Base-by-base conservation (phyloP, 1,140 invertebrate genomes). In the Temnothorax nylanderi region DNA sequence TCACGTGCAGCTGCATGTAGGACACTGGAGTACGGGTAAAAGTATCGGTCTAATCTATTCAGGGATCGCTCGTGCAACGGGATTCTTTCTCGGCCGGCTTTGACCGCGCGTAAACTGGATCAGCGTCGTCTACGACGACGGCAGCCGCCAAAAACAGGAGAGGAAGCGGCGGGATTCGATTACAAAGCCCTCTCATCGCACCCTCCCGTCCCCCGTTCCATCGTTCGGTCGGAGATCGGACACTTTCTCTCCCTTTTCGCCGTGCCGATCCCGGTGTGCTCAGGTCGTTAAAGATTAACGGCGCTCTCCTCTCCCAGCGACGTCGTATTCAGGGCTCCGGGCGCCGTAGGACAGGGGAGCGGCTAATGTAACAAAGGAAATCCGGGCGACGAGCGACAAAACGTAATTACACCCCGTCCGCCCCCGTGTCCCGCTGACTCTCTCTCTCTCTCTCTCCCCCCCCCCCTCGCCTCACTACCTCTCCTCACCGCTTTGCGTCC, bases 361-460 rank as follows among this genome's bases (percentile, higher is more conserved):
- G 87, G 88, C 90, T 92, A 92, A 92, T 92, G 91, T 91, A 92
- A 92, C 93, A 93, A 93, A 93, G 92, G 92, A 90, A 93, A 90
- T 88, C 65, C 87, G 87, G 89, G 85, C 85, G 89, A 86, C 86
- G 91, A 91, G 86, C 82, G 91, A 91, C 88, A 85, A 93, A 93
- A 92, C 89, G 91, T 92, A 92, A 93, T 93, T 93, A 93, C 89
- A 80, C 51, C 51, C 51, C 69, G 82, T 51, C 41, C 47, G n/a
- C 62, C 64, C 34, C 54, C 26, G 21, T 26, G 34, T 41, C 49
- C 13, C 34, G 21, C 64, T 51, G 21, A 56, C 26, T 26, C 26
- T 26, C 26, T 26, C 26, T 26, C 26, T 26, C 26, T 26, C 26
- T 26, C 26, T 1, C 26, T 26, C 26, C 26, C 1, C 51, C 11